A percentile compares a stretch with the other conserved stretches of the same genome.
Conservation (phyloP, 2,888 invertebrate genomes). For the Tricholauxania praeusta region DNA sequence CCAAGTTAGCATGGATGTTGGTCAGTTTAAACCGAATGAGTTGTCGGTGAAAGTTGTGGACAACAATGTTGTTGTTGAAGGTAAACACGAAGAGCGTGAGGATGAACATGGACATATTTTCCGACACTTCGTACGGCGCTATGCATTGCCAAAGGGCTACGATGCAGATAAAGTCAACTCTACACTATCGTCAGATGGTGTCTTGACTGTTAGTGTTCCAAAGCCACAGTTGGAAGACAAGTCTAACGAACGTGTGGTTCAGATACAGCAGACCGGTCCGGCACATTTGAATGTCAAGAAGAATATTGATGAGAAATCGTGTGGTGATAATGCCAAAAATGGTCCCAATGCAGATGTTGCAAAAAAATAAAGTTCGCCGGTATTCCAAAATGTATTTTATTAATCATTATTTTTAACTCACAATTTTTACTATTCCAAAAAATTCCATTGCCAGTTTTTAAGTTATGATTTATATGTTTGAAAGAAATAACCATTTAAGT, state of each 20-base stretch:
- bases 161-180: conserved; percentile 81
- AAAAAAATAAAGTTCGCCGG: conserved; percentile 26
- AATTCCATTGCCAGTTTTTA: too few relatives aligned
- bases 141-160: conserved; percentile 80
- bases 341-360: conserved; percentile 47
- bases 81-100: conserved; percentile 81
- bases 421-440: too few relatives aligned
- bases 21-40: conserved; percentile 81
- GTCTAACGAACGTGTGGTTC: conserved; percentile 70
- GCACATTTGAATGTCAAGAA: conserved; percentile 70
- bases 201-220: conserved; percentile 78
- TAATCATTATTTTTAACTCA: too few relatives aligned
- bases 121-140: conserved; percentile 81
- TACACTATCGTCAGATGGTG: conserved; percentile 81
- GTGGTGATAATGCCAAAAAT: conserved; percentile 45
- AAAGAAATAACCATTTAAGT: too few relatives aligned
- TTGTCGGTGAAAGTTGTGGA: conserved; percentile 83
- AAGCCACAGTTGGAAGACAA: conserved; percentile 60
- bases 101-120: conserved; percentile 82
- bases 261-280: conserved; percentile 74
- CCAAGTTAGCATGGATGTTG: conserved; percentile 79
- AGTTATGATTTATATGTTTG: too few relatives aligned
- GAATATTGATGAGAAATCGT: conserved; percentile 61
- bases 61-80: conserved; percentile 79
- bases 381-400: too few relatives aligned